Conservation (phyloP, 1,140 invertebrate genomes). For the Nasonia longicornis region DNA sequence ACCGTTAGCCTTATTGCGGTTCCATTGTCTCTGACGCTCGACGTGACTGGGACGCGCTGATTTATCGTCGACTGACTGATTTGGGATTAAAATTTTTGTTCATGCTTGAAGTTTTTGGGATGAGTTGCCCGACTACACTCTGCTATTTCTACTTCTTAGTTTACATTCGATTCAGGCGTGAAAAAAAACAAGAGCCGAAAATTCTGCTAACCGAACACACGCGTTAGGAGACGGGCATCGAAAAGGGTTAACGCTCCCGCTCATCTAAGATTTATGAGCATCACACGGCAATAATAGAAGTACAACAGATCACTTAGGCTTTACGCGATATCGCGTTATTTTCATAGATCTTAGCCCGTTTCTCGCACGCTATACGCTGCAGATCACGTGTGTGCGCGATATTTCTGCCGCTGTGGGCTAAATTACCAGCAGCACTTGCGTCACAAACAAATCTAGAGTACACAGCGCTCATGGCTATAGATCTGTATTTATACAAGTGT, state of each 20-base stretch:
- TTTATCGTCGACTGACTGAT: background rate
- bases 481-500: background rate
- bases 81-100: no score
- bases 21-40: background rate
- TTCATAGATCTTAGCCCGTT: constrained; percentile 23
- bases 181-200: no score
- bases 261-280: background rate
- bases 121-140: background rate
- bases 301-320: constrained; percentile 1
- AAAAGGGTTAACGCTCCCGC: background rate
- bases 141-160: background rate
- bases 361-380: background rate
- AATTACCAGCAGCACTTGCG: constrained; percentile 6
- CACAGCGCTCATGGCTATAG: background rate
- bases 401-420: constrained; percentile 16
- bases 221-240: background rate
- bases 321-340: background rate
- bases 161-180: no score
- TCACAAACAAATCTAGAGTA: constrained; percentile 12
- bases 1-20: background rate
- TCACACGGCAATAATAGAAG: constrained; percentile 1
- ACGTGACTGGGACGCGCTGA: background rate
- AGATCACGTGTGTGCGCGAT: background rate
- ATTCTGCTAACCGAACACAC: no score
- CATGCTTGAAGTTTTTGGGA: no score